phyloP scores from a whole-genome alignment of 2,113 vertebrate species.

The Amblyornis subalaris region DNA sequence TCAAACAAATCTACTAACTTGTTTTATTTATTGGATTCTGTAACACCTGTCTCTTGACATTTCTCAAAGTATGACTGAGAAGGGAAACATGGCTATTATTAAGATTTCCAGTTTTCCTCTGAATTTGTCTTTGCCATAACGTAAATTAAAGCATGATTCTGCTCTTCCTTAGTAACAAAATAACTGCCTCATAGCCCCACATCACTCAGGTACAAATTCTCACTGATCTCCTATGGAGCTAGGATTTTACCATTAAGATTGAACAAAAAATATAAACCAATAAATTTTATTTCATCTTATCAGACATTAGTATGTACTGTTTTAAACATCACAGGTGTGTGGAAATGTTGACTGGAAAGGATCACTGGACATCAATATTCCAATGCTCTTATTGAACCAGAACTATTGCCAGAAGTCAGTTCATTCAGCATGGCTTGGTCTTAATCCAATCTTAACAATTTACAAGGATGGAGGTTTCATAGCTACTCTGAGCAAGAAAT shows the following conservation, averaged over 20 bases:
- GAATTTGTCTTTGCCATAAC: neutral
- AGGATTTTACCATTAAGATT: neutral
- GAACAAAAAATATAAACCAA: neutral
- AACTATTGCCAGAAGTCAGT: rapidly evolving
- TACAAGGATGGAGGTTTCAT: neutral
- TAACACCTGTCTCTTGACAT: neutral
- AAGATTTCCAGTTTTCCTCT: neutral
- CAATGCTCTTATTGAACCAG: neutral
- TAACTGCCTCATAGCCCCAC: neutral
- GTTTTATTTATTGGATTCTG: neutral
- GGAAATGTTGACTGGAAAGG: neutral
- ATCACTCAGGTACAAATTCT: neutral
- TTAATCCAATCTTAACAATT: neutral
- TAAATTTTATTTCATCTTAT: neutral
- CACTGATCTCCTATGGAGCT: neutral
- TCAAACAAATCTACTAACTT: neutral
- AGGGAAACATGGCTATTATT: neutral
- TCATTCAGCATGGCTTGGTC: neutral
- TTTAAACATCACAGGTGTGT: neutral
- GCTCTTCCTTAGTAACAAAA: neutral
- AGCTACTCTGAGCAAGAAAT: neutral
- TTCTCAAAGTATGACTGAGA: neutral
- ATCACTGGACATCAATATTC: neutral
- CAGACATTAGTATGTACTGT: neutral
- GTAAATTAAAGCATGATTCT: neutral